These are phyloP conservation scores for Microtus montanus DNA, from an alignment of 2,113 vertebrate genomes.

Conservation along the genomic window DNA sequence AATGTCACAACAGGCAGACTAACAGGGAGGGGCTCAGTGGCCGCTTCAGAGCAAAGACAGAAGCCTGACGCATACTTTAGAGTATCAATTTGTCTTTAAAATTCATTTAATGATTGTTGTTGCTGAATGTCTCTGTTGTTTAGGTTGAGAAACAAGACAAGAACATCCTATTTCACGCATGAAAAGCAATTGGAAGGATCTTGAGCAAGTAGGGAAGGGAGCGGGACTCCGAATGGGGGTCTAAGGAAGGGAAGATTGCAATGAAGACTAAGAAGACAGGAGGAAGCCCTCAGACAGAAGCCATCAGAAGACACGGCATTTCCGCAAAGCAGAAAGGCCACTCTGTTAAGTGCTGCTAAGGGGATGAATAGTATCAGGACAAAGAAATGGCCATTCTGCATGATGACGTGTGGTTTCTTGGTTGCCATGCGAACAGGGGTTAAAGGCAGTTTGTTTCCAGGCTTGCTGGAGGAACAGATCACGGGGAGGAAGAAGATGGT, in stretches of 20 bases:
- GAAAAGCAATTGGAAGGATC: background rate
- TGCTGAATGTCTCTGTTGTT: background rate
- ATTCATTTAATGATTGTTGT: background rate
- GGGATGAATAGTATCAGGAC: background rate
- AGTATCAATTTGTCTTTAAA: background rate
- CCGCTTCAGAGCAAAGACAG: background rate
- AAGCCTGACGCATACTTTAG: background rate
- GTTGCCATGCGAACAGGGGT: constrained; percentile 14
- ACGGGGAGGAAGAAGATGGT: background rate
- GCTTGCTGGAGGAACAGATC: background rate
- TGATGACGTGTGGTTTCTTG: background rate
- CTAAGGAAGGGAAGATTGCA: background rate
- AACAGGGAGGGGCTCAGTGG: background rate
- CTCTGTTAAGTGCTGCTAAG: background rate
- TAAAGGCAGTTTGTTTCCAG: background rate
- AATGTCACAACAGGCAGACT: background rate
- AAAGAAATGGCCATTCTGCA: background rate
- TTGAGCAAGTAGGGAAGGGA: background rate
- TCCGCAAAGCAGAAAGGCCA: background rate
- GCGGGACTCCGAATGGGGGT: background rate
- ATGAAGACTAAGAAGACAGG: background rate
- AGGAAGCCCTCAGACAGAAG: background rate
- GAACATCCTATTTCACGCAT: background rate
- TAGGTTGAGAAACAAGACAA: background rate
- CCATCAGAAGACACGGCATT: background rate